These are phyloP conservation scores for Percina caprodes DNA, from an alignment of 2,113 vertebrate genomes.

Conservation along the genomic window DNA sequence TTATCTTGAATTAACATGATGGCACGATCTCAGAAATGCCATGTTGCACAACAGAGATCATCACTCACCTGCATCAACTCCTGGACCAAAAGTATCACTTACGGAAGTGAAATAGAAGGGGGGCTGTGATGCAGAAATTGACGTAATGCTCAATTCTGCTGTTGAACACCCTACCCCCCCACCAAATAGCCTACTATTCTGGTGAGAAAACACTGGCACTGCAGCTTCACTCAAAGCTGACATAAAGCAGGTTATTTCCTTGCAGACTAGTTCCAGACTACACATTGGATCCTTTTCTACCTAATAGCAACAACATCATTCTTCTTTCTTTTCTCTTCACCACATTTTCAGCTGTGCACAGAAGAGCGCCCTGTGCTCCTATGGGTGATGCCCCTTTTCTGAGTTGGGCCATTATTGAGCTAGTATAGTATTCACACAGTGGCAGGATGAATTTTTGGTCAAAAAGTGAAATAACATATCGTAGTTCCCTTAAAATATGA, in stretches of 20 bases:
- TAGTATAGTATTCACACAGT: background rate
- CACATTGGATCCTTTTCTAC: background rate
- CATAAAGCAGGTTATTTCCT: conserved; percentile 18
- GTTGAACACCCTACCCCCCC: background rate
- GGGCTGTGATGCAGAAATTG: conserved; percentile 25
- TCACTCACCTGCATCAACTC: conserved; percentile 18
- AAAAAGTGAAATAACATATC: background rate
- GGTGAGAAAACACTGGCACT: conserved; percentile 2
- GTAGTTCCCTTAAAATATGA: background rate
- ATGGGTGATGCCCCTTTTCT: background rate
- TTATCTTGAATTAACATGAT: conserved; percentile 14
- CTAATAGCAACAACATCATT: background rate
- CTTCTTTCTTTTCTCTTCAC: background rate
- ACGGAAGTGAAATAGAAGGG: background rate
- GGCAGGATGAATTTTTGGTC: background rate
- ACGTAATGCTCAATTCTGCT: conserved; percentile 17
- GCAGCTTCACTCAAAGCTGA: background rate
- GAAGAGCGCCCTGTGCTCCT: background rate
- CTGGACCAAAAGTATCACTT: conserved; percentile 2
- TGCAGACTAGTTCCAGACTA: background rate
- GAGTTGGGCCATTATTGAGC: background rate
- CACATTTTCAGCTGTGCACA: background rate
- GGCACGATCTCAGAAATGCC: conserved; percentile 11
- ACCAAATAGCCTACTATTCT: background rate
- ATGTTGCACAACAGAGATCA: conserved; percentile 14